Evolutionary conservation across 2,888 invertebrate genomes (phyloP), one percentile per base, ranked within the genome.

Genomic region (Dioctria linearis): DNA sequence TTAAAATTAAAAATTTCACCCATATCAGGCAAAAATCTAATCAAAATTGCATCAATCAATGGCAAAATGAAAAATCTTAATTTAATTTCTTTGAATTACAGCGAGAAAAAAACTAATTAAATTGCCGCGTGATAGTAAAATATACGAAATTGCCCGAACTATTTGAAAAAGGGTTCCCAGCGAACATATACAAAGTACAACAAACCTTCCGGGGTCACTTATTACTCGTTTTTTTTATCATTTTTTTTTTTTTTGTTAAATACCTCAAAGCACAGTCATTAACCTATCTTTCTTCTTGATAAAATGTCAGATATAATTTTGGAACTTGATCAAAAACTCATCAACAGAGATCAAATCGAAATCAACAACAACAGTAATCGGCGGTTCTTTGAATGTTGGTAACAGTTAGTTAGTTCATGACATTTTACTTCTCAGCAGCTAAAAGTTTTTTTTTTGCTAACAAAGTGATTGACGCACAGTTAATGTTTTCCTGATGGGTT

Each of bases 31-130:
- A 42, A 65, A 65, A 65, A 65, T 37, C 11, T 63, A 39, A 63
- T 65, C 42, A 65, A 65, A 65, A 13, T 65, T 42, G 65, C 67
- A 67, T 67, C 67, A 67, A 67, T 67, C 67, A 67, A 67, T 67
- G 67, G 43, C 67, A 67, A 67, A 67, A 46, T 13, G 42, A 43
- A 25, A 25, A 25, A 25, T 25, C 25, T 43, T 67, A 67, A 67
- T 67, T 67, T 61, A 46, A 4, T 46, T 46, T 25, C 25, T 5
- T 46, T 46, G 46, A 6, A 6, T 6, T 46, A 2, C 1, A 46
- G 46, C 1, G 2, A 46, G 8, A 46, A 46, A 67, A 40, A 67
- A 67, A 66, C 9, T 67, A 67, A 67, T 46, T 6, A 46, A 46
- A 46, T 67, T 67, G 67, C n/a, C 46, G 40, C 42, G 67, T 43